Percentiles rank a stretch among this genome's conserved stretches.
These are phyloP conservation scores for Drosophila affinis DNA, from an alignment of 2,888 invertebrate species.

Conservation along the genomic window DNA sequence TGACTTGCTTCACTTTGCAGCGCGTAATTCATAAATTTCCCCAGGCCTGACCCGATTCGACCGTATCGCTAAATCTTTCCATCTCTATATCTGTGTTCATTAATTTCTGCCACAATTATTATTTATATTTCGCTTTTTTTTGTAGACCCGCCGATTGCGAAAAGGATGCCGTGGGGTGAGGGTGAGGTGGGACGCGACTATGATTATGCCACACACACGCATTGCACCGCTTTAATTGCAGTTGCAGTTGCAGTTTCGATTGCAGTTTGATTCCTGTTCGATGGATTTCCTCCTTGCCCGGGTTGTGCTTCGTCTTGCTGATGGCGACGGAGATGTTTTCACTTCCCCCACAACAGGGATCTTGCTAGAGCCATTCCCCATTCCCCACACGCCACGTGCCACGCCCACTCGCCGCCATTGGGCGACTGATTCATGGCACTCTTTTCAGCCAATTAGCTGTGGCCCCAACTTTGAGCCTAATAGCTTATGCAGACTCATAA, in stretches of 20 bases:
- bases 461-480: background rate
- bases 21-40: constrained; percentile 7
- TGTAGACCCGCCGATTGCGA: background rate
- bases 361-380: background rate
- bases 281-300: constrained; percentile 15
- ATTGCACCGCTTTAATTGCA: background rate
- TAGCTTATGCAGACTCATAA: constrained; percentile 4
- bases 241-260: constrained; percentile 17
- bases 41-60: constrained; percentile 3
- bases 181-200: background rate
- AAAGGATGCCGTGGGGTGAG: constrained; percentile 1
- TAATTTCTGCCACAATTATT: constrained; percentile 12
- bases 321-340: background rate
- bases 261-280: constrained; percentile 23
- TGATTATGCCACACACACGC: constrained; percentile 17
- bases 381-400: background rate
- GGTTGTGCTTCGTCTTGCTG: background rate
- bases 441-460: background rate
- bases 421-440: background rate
- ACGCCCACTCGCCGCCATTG: background rate
- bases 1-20: background rate
- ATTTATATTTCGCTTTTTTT: constrained; percentile 9
- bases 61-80: constrained; percentile 6
- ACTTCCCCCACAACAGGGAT: background rate
- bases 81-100: background rate